Base-by-base conservation (phyloP, 2,113 vertebrate species). In the Bambusicola thoracicus region DNA sequence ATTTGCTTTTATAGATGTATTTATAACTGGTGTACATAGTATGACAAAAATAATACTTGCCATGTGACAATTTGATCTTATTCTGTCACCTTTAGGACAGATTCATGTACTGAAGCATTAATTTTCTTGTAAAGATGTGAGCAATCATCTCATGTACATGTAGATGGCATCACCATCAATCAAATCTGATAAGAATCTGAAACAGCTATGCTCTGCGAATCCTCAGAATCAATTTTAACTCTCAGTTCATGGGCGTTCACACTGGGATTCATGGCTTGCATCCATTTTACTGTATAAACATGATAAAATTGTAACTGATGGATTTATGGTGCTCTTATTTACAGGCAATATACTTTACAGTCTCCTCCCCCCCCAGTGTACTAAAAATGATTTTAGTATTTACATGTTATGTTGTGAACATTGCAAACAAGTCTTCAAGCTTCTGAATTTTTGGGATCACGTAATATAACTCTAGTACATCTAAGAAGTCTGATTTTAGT, bases 331-430 rank as follows among this genome's bases (percentile, higher is more conserved):
- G 48, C 13, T 32, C 43, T 82, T 85, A 4, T 73, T 86, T 87
- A 25, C 1, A 3, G 38, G 17, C 3, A 67, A 46, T 46, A 84
- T 32, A 32, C 10, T 70, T 72, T 56, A 25, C n/a, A 76, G n/a
- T n/a, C n/a, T n/a, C n/a, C n/a, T n/a, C n/a, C n/a, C n/a, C n/a
- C n/a, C n/a, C n/a, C n/a, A n/a, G n/a, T n/a, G n/a, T n/a, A n/a
- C n/a, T n/a, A n/a, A n/a, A n/a, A n/a, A n/a, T n/a, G 40, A 80
- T 85, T 85, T 88, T 66, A 86, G 40, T 79, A 89, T 86, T 93
- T 84, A 78, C 68, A 55, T 2, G 16, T 24, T 59, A 40, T 36
- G 4, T 80, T 83, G 36, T 38, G 68, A 93, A 43, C 24, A 55
- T 38, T 93, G 66, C 21, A 89, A 81, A 80, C 11, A 62, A 90